A percentile compares a stretch with the other conserved stretches of the same genome.
These are phyloP conservation scores for Acrobeloides nanus DNA, from an alignment of 2,888 invertebrate genomes.

Conservation along the genomic window DNA sequence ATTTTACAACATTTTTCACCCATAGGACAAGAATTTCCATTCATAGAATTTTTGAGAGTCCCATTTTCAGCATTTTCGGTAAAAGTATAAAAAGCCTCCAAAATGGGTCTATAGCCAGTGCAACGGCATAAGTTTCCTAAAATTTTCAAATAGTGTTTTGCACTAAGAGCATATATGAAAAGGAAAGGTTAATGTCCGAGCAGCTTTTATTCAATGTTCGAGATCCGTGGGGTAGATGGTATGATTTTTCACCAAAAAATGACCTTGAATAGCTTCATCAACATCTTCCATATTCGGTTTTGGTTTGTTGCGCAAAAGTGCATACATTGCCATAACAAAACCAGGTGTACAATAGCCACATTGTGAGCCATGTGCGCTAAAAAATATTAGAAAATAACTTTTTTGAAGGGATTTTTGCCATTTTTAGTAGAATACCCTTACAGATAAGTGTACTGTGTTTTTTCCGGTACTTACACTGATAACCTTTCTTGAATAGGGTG, in stretches of 20 bases:
- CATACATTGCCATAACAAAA: slow-evolving; percentile 90
- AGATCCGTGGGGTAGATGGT: no score
- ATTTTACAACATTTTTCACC: slow-evolving; percentile 42
- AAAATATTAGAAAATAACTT: slow-evolving; percentile 51
- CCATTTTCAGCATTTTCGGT: slow-evolving; percentile 27
- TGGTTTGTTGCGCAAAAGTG: slow-evolving; percentile 69
- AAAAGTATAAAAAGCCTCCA: slow-evolving; percentile 71
- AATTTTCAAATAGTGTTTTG: slow-evolving; percentile 1
- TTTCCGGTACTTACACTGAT: slow-evolving; percentile 29
- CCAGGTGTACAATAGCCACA: slow-evolving; percentile 93
- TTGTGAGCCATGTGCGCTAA: slow-evolving; percentile 75
- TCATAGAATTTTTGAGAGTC: slow-evolving; percentile 28
- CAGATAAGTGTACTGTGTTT: neutral
- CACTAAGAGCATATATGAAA: no score
- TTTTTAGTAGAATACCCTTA: slow-evolving; percentile 2
- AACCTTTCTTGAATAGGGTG: slow-evolving; percentile 69
- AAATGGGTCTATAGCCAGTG: slow-evolving; percentile 85
- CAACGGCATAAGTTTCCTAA: slow-evolving; percentile 72
- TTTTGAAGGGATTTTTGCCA: neutral
- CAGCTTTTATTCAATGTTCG: no score
- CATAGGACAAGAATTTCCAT: slow-evolving; percentile 32
- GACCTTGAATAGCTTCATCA: slow-evolving; percentile 43
- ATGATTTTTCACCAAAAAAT: neutral
- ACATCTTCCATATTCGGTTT: slow-evolving; percentile 59
- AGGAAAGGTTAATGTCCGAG: no score